These are phyloP conservation scores for Eristalis intricaria DNA, from an alignment of 2,888 invertebrate genomes.

Conservation along the genomic window DNA sequence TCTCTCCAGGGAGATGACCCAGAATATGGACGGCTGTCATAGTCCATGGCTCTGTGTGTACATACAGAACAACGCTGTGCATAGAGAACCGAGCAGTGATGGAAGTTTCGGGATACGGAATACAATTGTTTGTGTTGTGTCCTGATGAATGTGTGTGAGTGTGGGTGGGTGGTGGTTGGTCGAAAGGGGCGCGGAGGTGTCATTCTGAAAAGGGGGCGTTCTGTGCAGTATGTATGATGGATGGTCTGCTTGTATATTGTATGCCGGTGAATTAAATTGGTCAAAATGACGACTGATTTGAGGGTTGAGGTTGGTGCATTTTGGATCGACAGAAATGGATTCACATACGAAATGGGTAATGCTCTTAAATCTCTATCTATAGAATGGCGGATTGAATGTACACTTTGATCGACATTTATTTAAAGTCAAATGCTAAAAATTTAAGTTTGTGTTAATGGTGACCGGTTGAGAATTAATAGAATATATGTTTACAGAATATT, in stretches of 20 bases:
- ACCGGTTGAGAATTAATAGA: not conserved
- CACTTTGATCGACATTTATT: constrained; percentile 58
- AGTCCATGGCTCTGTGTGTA: constrained; percentile 48
- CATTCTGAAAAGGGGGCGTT: constrained; percentile 21
- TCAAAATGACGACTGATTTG: constrained; percentile 60
- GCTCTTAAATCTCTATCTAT: constrained; percentile 54
- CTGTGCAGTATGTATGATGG: constrained; percentile 64
- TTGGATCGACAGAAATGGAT: constrained; percentile 43
- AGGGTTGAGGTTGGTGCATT: constrained; percentile 15
- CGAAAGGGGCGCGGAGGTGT: not conserved
- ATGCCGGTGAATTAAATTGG: constrained; percentile 71
- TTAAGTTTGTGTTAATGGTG: not conserved
- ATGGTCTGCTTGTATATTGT: constrained; percentile 65
- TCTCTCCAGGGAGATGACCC: constrained; percentile 71
- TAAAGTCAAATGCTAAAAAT: constrained; percentile 55
- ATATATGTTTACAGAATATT: not conserved
- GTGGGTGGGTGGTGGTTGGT: not conserved
- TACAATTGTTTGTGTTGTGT: constrained; percentile 61
- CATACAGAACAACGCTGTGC: constrained; percentile 19
- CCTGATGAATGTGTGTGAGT: constrained; percentile 25
- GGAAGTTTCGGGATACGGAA: constrained; percentile 62
- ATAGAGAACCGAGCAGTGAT: constrained; percentile 13
- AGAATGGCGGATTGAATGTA: constrained; percentile 38
- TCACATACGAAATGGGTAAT: constrained; percentile 51
- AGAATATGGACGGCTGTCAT: constrained; percentile 71